phyloP scores from a whole-genome alignment of 92 coral and sea anemone species.

The Plumapathes pennacea region DNA sequence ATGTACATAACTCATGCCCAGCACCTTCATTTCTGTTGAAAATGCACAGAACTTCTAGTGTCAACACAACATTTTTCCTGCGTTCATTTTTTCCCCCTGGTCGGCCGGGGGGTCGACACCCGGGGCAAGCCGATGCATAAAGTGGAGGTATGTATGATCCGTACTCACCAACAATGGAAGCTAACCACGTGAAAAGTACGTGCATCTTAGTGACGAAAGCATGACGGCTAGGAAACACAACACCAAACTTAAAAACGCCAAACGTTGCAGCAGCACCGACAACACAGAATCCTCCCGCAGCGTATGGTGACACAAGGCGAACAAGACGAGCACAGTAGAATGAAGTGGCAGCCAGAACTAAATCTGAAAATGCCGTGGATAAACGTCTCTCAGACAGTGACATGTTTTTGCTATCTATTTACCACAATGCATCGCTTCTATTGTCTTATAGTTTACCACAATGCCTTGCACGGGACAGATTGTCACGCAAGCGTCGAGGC shows the following conservation, averaged over 20 bases:
- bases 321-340: constrained; percentile 58
- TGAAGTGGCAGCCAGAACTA: constrained; percentile 66
- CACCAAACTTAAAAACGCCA: constrained; percentile 78
- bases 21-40: too few relatives aligned
- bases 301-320: constrained; percentile 35
- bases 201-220: constrained; percentile 62
- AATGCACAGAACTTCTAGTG: too few relatives aligned
- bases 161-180: constrained; percentile 80
- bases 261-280: constrained; percentile 78
- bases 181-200: constrained; percentile 68
- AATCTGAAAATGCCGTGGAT: constrained; percentile 91
- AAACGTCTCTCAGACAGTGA: constrained; percentile 22
- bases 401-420: too few relatives aligned
- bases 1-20: too few relatives aligned
- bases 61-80: too few relatives aligned
- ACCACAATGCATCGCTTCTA: neutral
- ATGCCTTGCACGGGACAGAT: too few relatives aligned
- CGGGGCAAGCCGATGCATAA: too few relatives aligned
- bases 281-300: constrained; percentile 60
- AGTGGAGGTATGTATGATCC: too few relatives aligned
- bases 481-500: too few relatives aligned
- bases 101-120: too few relatives aligned
- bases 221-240: constrained; percentile 52
- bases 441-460: too few relatives aligned
- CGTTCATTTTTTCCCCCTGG: too few relatives aligned